Evolutionary conservation across 2,113 vertebrate genomes (phyloP), one percentile per base, ranked within the genome.

Genomic region (Willisornis vidua): DNA sequence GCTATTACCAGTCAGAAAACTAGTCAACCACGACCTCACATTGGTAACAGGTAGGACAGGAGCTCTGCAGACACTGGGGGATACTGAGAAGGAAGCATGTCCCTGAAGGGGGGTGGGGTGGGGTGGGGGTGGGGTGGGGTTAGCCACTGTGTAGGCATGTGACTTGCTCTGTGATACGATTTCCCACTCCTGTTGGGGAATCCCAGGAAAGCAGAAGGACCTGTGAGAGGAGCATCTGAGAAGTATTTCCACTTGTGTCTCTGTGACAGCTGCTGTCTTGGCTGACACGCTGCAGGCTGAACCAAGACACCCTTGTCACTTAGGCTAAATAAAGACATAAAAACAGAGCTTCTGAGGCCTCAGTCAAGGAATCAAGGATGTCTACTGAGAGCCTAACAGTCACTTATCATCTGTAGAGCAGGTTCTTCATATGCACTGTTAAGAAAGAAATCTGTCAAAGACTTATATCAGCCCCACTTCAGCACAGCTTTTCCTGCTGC

Each of bases 71-170:
- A 28, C 37, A 29, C 18, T 29, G n/a, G 4, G 4, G 10, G 1
- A 41, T 23, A 6, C 14, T 4, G 28, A 57, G 24, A 63, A 71
- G 31, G 35, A 59, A 82, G 55, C 13, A 24, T 0, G 0, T 2
- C 13, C 63, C 3, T 0, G 1, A 31, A 45, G 9, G 1, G 1
- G 41, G 41, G 41, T 8, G 41, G 37, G 37, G 37, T 7, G 37
- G 37, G 37, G 37, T 7, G 7, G 37, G 37, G 37, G 37, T 37
- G 37, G 37, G 37, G 39, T 9, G 39, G 39, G 9, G 3, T 19
- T 67, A 52, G 7, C 25, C 18, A 14, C 43, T 58, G 25, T 37
- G 24, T 31, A 71, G 16, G 41, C 19, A 7, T 37, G 11, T 7
- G 11, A 3, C 24, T 49, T 49, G 20, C 19, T 82, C 61, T 63